Percentiles rank a stretch among this genome's conserved stretches.
Evolutionary conservation across 2,113 vertebrate species (phyloP).

Genomic region (Lethenteron camtschaticum): DNA sequence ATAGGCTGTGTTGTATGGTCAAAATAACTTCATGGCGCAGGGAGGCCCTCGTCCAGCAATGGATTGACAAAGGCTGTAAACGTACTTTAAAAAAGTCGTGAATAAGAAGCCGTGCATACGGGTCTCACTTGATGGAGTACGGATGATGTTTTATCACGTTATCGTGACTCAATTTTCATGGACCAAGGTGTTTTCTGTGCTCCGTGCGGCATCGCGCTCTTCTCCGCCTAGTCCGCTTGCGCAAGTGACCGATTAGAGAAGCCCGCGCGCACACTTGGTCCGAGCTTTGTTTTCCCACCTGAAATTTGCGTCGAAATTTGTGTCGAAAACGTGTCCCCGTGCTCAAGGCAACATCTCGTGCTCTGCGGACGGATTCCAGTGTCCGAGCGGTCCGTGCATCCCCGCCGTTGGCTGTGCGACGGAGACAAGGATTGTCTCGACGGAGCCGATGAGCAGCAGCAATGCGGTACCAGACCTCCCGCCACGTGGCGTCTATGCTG

Average conservation of each 20-base stretch:
- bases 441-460: slow-evolving; percentile 1
- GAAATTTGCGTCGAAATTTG: background rate
- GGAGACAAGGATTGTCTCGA: slow-evolving; percentile 1
- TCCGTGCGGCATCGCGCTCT: background rate
- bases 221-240: background rate
- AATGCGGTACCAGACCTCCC: background rate
- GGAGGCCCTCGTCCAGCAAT: too few species aligned
- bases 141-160: too few species aligned
- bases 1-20: too few species aligned
- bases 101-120: too few species aligned
- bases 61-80: too few species aligned
- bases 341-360: background rate
- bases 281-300: background rate
- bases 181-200: background rate
- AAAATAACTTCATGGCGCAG: too few species aligned
- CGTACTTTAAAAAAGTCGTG: too few species aligned
- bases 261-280: background rate
- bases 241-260: background rate
- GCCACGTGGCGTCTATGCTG: background rate
- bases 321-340: background rate
- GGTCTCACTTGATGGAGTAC: too few species aligned
- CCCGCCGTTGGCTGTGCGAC: background rate
- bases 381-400: slow-evolving; percentile 2
- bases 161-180: background rate
- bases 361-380: background rate